Conservation (phyloP, 2,113 vertebrate genomes). For the Ceuthmochares aereus region DNA sequence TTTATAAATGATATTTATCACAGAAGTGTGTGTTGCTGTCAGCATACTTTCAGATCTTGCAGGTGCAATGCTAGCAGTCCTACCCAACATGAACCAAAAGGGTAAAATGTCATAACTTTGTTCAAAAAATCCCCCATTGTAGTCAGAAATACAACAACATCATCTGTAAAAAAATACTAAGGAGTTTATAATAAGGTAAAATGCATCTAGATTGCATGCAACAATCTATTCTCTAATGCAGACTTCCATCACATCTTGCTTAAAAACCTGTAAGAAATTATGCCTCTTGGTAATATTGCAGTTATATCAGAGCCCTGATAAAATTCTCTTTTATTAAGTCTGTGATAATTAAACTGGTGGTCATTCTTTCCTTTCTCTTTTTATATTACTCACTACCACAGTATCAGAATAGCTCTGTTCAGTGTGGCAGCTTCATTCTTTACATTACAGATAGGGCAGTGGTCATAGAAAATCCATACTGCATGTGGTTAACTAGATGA, state of each 20-base stretch:
- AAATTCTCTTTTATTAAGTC: not conserved
- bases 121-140: not conserved
- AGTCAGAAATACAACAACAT: not conserved
- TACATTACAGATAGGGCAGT: not conserved
- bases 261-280: not conserved
- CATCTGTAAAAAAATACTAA: not conserved
- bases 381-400: not conserved
- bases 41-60: not conserved
- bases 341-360: not conserved
- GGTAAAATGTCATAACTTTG: not conserved
- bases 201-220: not conserved
- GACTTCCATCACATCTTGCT: not conserved
- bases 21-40: not conserved
- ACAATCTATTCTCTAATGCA: not conserved
- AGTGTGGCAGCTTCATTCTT: not conserved
- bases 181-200: not conserved
- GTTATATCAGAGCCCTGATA: not conserved
- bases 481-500: not conserved
- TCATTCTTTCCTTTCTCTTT: not conserved
- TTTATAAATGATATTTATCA: not conserved
- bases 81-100: rapidly evolving
- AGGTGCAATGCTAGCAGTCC: not conserved
- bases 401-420: not conserved
- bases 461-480: not conserved
- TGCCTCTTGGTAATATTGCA: not conserved